Percentiles rank a stretch among this genome's conserved stretches.
Evolutionary conservation across 2,888 invertebrate species (phyloP).

Genomic region (Eurytoma adleriae): DNA sequence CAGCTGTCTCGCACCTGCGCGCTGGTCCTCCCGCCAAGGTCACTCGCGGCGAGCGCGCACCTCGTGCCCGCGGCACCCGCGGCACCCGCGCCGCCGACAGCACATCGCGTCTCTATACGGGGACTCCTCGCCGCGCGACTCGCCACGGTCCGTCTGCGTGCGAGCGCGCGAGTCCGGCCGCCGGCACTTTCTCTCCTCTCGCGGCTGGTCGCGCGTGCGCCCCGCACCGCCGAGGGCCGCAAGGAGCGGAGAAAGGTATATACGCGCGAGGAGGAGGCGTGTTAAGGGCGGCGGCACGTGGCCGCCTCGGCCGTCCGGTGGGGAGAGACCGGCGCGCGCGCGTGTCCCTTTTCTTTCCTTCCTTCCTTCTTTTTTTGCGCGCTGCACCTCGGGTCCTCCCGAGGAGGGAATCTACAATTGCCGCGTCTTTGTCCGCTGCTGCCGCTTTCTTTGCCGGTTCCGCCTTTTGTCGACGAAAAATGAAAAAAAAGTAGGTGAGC

Average conservation of each 20-base stretch:
- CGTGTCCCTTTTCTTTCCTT: not conserved
- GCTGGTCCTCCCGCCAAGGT: not conserved
- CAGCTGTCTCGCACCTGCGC: not conserved
- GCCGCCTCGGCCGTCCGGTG: slow-evolving; percentile 1
- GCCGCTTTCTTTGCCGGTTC: too few relatives aligned
- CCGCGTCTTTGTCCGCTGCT: too few relatives aligned
- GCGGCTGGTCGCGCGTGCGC: not conserved
- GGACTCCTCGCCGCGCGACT: slow-evolving; percentile 2
- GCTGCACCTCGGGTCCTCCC: not conserved
- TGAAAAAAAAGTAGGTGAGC: too few relatives aligned
- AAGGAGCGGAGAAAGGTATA: not conserved
- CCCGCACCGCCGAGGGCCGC: not conserved
- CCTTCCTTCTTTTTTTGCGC: not conserved
- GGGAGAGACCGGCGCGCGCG: slow-evolving; percentile 13
- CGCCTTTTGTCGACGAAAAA: too few relatives aligned
- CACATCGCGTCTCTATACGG: not conserved
- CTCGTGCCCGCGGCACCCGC: not conserved
- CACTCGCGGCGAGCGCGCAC: not conserved
- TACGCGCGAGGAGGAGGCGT: slow-evolving; percentile 3
- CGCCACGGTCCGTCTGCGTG: not conserved
- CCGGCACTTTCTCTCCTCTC: slow-evolving; percentile 1
- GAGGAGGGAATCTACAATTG: too few relatives aligned
- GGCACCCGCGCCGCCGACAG: slow-evolving; percentile 6
- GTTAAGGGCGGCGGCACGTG: slow-evolving; percentile 27
- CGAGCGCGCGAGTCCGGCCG: not conserved